Base-by-base conservation (phyloP, 2,797 vertebrate species). In the Poeciliopsis gracilis region DNA sequence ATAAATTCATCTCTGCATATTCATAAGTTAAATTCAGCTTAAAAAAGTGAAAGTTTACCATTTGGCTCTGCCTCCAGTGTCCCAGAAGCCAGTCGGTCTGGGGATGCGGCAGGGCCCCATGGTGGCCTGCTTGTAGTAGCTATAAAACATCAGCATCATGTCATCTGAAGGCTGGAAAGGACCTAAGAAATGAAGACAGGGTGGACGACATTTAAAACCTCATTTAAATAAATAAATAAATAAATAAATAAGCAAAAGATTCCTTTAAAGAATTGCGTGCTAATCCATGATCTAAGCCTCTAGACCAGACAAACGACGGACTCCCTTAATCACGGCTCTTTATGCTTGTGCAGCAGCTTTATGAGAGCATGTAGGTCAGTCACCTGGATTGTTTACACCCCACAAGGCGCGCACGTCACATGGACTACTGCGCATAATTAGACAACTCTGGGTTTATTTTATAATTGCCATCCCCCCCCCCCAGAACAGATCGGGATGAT, bases 141-240 rank as follows among this genome's bases (percentile, higher is more conserved):
- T 97, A 87, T 97, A 97, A 88, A 99, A 98, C 95, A 96, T 97
- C 81, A 97, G 94, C 97, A 98, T 97, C 96, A 99, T 97, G 93
- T 98, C 96, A 91, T 98, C 97, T 0, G 98, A 98, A 45, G 97
- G 97, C 90, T 98, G 97, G 91, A 97, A 99, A 66, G 96, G 95
- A 91, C 98, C 98, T 99, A 88, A 80, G 84, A 84, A 43, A 83
- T 30, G 0, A 77, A 67, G 7, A 70, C n/a, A 66, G 67, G 23
- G 9, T 38, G 25, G 46, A 1, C 20, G 49, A 20, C 18, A 38
- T 18, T 36, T n/a, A 36, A 63, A 36, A 36, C 30, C 7, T 63
- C 30, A 8, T 53, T 25, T 1, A 53, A 57, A 57, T 13, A 51
- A 20, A 41, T n/a, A n/a, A n/a, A n/a, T 36, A 4, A 30, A 30